Evolutionary conservation across 2,797 vertebrate genomes (phyloP).

Genomic region (Peromyscus eremicus): DNA sequence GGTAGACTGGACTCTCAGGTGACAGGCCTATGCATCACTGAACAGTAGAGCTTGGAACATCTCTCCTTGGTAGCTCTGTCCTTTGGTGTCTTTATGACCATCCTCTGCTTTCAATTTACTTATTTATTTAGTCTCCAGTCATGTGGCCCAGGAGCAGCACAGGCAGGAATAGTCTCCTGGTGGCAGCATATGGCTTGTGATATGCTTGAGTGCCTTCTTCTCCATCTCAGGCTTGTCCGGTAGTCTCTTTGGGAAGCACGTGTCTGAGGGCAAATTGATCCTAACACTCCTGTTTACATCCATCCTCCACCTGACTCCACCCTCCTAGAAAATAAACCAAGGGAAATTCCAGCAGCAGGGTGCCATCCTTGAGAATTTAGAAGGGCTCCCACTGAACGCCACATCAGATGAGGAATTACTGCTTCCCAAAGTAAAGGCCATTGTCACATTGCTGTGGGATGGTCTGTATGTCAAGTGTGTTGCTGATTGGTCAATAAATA

Average conservation of each 20-base stretch:
- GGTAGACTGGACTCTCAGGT: not conserved
- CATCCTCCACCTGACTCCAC: too few species aligned
- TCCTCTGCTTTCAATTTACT: not conserved
- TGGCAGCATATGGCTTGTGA: not conserved
- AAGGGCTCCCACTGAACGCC: not conserved
- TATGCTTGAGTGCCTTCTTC: not conserved
- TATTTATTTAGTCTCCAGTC: not conserved
- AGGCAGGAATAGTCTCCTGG: accelerated
- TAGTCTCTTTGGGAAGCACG: not conserved
- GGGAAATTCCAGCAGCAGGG: not conserved
- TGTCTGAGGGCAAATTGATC: not conserved
- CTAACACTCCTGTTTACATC: not conserved
- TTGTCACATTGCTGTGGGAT: too few species aligned
- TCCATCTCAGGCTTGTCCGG: not conserved
- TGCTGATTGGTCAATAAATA: too few species aligned
- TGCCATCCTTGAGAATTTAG: not conserved
- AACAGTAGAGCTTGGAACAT: not conserved
- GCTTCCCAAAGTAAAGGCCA: too few species aligned
- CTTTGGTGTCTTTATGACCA: not conserved
- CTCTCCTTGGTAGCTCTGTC: not conserved
- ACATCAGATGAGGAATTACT: not conserved
- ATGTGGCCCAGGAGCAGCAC: not conserved
- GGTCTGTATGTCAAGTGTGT: too few species aligned
- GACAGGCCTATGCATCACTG: accelerated
- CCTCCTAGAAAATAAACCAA: not conserved